phyloP scores from a whole-genome alignment of 2,888 invertebrate species.

The Microctonus aethiopoides region DNA sequence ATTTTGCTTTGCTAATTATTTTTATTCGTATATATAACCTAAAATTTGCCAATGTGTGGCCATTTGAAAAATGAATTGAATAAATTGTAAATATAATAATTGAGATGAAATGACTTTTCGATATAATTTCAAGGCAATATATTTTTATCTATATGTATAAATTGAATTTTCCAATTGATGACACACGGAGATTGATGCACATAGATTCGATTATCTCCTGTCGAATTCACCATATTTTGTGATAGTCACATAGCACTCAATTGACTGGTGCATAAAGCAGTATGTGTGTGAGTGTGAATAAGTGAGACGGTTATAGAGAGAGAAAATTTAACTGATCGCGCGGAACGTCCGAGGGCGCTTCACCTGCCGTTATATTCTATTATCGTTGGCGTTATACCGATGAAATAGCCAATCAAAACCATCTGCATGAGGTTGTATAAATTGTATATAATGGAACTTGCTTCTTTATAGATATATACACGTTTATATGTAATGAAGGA shows the following conservation, averaged over 20 bases:
- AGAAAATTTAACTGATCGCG: conserved; percentile 19
- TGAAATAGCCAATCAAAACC: conserved; percentile 41
- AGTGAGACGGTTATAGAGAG: conserved; percentile 10
- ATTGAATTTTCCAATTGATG: background rate
- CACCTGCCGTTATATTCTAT: conserved; percentile 39
- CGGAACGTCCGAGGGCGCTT: conserved; percentile 24
- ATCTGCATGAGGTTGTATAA: conserved; percentile 38
- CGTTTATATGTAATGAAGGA: background rate
- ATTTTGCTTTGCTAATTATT: background rate
- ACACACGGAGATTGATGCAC: background rate
- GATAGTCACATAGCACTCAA: conserved; percentile 7
- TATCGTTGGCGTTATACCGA: conserved; percentile 36
- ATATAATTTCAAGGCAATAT: background rate
- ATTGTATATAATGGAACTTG: conserved; percentile 38
- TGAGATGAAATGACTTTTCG: background rate
- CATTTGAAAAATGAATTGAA: no score
- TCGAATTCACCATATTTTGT: conserved; percentile 16
- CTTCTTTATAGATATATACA: background rate
- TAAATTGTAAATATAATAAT: no score
- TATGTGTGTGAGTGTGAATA: conserved; percentile 20
- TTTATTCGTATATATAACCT: background rate
- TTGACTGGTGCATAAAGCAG: no score
- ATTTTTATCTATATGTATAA: background rate
- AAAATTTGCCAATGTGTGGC: background rate
- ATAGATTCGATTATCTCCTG: background rate